Evolutionary conservation across 2,113 vertebrate genomes (phyloP).

Genomic region (Pardalotus punctatus): DNA sequence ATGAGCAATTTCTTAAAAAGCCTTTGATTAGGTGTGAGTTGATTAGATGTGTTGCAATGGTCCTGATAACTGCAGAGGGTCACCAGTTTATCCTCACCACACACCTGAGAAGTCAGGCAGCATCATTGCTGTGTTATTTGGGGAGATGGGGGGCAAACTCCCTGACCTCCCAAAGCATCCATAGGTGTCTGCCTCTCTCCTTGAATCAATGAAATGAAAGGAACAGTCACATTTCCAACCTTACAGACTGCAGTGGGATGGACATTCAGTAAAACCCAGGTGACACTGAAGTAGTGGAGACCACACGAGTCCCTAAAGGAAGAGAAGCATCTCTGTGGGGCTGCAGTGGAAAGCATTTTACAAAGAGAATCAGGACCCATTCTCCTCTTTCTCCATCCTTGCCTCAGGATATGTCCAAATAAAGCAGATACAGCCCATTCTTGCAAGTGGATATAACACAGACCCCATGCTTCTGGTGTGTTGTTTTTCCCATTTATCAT

Average conservation of each 20-base stretch:
- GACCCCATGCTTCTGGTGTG: fast-evolving
- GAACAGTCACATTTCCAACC: neutral
- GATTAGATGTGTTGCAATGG: neutral
- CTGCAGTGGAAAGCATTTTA: neutral
- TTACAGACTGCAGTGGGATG: neutral
- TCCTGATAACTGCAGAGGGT: neutral
- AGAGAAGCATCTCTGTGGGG: neutral
- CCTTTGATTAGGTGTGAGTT: neutral
- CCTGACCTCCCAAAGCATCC: neutral
- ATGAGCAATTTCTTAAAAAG: neutral
- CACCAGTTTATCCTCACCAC: neutral
- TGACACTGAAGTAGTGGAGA: neutral
- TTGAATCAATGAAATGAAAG: neutral
- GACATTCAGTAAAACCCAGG: neutral
- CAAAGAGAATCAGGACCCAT: neutral
- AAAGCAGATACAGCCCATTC: neutral
- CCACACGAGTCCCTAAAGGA: neutral
- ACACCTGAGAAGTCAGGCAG: neutral
- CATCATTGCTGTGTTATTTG: neutral
- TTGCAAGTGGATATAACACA: neutral
- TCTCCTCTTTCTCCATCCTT: neutral
- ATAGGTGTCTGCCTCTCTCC: neutral
- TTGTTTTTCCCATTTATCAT: neutral
- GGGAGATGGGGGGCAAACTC: neutral
- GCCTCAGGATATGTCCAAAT: neutral